Percentiles rank a stretch among this genome's conserved stretches.
phyloP scores from a whole-genome alignment of 2,888 invertebrate genomes.

The Litoditis marina region DNA sequence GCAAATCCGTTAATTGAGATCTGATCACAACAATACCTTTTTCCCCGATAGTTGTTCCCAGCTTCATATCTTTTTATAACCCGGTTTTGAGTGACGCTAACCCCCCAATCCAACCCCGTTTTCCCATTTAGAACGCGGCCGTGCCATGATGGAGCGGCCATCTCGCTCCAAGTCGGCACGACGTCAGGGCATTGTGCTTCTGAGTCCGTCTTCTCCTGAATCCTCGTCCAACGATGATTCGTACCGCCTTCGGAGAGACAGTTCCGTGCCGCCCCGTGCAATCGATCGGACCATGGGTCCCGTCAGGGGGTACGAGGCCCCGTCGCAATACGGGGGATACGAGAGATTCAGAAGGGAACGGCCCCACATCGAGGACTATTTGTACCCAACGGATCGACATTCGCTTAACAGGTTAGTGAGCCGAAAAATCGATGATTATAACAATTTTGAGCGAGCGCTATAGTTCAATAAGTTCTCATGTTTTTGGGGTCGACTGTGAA shows the following conservation, averaged over 20 bases:
- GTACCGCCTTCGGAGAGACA: slow-evolving; percentile 1
- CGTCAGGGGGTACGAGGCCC: neutral
- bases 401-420: too few relatives aligned
- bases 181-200: slow-evolving; percentile 37
- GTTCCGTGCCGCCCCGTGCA: slow-evolving; percentile 12
- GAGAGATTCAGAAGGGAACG: slow-evolving; percentile 8
- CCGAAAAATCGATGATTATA: too few relatives aligned
- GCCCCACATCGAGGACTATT: slow-evolving; percentile 14
- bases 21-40: too few relatives aligned
- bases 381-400: too few relatives aligned
- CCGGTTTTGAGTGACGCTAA: too few relatives aligned
- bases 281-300: too few relatives aligned
- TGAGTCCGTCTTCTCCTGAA: slow-evolving; percentile 37
- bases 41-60: neutral
- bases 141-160: slow-evolving; percentile 10
- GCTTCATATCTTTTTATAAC: too few relatives aligned
- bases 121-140: slow-evolving; percentile 26
- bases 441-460: too few relatives aligned
- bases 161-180: slow-evolving; percentile 32
- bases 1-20: neutral
- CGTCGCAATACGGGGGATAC: neutral
- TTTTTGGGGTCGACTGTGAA: too few relatives aligned
- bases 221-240: slow-evolving; percentile 15
- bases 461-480: too few relatives aligned
- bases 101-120: too few relatives aligned